A percentile compares a stretch with the other conserved stretches of the same genome.
These are phyloP conservation scores for Andrena camellia DNA, from an alignment of 2,888 invertebrate genomes.

Conservation along the genomic window DNA sequence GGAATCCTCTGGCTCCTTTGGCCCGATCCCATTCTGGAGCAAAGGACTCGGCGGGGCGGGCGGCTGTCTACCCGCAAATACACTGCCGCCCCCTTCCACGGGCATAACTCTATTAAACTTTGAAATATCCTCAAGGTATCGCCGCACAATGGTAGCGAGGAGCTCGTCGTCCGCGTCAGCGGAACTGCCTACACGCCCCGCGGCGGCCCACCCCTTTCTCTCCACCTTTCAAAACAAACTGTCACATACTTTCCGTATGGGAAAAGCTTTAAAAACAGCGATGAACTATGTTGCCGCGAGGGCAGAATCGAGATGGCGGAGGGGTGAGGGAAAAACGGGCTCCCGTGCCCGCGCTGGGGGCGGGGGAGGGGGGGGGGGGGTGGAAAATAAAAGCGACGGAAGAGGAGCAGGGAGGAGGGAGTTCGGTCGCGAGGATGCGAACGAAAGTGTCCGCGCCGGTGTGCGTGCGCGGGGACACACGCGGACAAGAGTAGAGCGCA, in stretches of 20 bases:
- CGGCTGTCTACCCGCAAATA: conserved; percentile 61
- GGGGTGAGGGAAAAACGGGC: conserved; percentile 1
- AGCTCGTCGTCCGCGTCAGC: conserved; percentile 69
- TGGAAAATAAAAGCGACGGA: conserved; percentile 47
- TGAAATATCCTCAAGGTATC: conserved; percentile 73
- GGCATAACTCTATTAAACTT: conserved; percentile 74
- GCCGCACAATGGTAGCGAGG: conserved; percentile 66
- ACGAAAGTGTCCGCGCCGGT: conserved; percentile 19
- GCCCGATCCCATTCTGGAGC: conserved; percentile 22
- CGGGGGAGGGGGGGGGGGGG: conserved; percentile 37
- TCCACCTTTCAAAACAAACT: conserved; percentile 66
- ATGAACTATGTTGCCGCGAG: conserved; percentile 65
- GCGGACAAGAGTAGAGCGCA: background rate
- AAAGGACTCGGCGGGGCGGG: conserved; percentile 26
- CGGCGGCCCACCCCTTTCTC: conserved; percentile 13
- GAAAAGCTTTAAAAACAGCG: conserved; percentile 72
- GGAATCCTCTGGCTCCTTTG: conserved; percentile 9
- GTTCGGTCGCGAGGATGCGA: background rate
- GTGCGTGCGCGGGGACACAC: background rate
- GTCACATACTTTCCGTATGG: conserved; percentile 72
- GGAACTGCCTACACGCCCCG: conserved; percentile 41
- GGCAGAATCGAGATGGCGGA: conserved; percentile 42
- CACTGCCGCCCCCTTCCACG: conserved; percentile 43
- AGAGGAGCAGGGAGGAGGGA: background rate
- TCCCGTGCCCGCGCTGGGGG: background rate